Evolutionary conservation across 23 tunicate genomes (phyloP).

Genomic region (Botrylloides violaceus): DNA sequence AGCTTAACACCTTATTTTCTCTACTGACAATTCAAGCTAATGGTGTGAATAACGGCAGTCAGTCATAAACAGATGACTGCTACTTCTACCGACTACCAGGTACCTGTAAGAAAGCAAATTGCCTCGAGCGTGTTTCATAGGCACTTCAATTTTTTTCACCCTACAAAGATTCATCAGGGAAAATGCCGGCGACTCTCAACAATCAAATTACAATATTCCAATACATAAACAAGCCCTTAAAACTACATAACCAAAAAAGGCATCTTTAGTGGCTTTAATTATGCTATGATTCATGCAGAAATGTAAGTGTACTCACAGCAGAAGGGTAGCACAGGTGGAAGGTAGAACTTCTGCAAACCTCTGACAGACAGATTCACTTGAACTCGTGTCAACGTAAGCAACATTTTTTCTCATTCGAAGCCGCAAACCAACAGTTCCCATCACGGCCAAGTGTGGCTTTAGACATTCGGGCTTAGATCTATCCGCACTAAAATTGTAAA

Average conservation of each 20-base stretch:
- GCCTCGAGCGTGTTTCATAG: constrained; percentile 95
- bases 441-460: constrained; percentile 62
- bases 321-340: constrained; percentile 44
- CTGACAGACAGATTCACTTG: constrained; percentile 30
- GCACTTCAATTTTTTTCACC: constrained; percentile 89
- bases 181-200: background rate
- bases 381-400: constrained; percentile 44
- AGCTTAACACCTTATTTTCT: no score
- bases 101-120: constrained; percentile 86
- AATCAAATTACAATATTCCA: background rate
- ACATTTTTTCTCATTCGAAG: constrained; percentile 79
- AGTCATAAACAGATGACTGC: no score
- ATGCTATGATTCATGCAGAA: no score
- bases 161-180: constrained; percentile 18
- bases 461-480: constrained; percentile 64
- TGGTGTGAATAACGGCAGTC: no score
- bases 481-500: constrained; percentile 86
- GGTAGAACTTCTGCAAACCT: constrained; percentile 44
- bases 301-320: constrained; percentile 57
- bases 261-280: no score
- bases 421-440: constrained; percentile 54
- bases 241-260: no score
- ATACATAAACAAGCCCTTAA: background rate
- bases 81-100: no score
- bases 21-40: no score